Evolutionary conservation across 1,140 invertebrate species (phyloP), one percentile per base, ranked within the genome.

Genomic region (Atta texana): DNA sequence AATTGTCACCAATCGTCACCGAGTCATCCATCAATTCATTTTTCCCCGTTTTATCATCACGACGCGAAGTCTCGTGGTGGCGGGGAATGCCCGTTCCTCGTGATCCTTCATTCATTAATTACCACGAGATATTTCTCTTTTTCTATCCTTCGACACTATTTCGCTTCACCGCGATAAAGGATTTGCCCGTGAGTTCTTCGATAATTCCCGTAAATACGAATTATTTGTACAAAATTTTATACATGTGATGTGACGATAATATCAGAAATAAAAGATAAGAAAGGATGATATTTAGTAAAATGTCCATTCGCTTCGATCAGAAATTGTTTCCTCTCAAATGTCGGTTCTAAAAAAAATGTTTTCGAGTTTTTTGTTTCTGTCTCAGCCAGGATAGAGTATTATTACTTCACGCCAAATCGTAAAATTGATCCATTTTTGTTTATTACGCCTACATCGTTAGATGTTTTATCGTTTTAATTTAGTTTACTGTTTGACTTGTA

Each of bases 291-390:
- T 24, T 51, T 51, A 4, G 14, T 14, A 16, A 6, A 4, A 7
- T 5, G 12, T 77, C 18, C 14, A 24, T 3, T 61, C n/a, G 61
- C n/a, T 31, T 72, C 5, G 24, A 14, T 49, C 44, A 8, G 31
- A n/a, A 2, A 84, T 44, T 84, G 24, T 74, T 84, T 74, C 59
- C n/a, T 24, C 24, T 59, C 18, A 72, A 82, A 82, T 72, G 31
- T 82, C 34, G 53, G 24, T 61, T 24, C 18, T 31, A 61, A 51
- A 21, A 21, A 49, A 84, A 16, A 39, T 39, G 14, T 7, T 21
- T 6, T 72, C 12, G 6, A 59, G 34, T 55, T 24, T 12, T 34
- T 21, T n/a, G 16, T 59, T 14, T 84, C 24, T 21, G 14, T 21
- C 44, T 55, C 16, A 6, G 21, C 28, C 7, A 1, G n/a, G 21